Conservation (phyloP, 2,797 vertebrate genomes). For the Acipenser transmontanus region DNA sequence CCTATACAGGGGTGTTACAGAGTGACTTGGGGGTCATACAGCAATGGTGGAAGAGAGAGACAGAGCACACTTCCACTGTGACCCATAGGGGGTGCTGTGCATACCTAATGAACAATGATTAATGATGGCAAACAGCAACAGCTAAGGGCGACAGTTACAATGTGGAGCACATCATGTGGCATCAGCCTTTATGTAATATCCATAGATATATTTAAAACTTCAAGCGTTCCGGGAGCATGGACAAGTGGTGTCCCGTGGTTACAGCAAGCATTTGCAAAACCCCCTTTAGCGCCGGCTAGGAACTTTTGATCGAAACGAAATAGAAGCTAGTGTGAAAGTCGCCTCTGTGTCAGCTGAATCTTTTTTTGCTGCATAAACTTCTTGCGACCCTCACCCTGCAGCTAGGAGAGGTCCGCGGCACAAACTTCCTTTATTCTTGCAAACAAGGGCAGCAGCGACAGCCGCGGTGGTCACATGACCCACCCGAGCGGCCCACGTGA, state of each 20-base stretch:
- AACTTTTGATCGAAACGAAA: background rate
- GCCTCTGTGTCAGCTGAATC: constrained; percentile 29
- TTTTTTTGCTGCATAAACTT: constrained; percentile 35
- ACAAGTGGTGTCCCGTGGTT: background rate
- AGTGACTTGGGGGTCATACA: no score
- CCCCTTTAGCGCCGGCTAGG: background rate
- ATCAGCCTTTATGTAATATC: no score
- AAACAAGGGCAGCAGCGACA: constrained; percentile 11
- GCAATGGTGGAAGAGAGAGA: no score
- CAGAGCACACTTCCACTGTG: no score
- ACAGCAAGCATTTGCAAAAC: background rate
- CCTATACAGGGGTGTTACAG: no score
- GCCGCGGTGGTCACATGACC: constrained; percentile 47
- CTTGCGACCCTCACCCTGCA: constrained; percentile 44
- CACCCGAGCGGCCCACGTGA: constrained; percentile 48
- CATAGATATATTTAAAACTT: no score
- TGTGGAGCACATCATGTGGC: no score
- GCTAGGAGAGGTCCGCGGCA: constrained; percentile 38
- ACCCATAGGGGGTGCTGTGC: no score
- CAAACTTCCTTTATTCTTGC: constrained; percentile 28
- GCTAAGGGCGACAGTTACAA: no score
- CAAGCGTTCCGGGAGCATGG: no score
- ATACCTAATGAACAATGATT: no score
- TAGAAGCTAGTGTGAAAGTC: constrained; percentile 23
- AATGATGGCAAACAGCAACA: no score